Evolutionary conservation across 2,888 invertebrate genomes (phyloP).

Genomic region (Bibio marci): DNA sequence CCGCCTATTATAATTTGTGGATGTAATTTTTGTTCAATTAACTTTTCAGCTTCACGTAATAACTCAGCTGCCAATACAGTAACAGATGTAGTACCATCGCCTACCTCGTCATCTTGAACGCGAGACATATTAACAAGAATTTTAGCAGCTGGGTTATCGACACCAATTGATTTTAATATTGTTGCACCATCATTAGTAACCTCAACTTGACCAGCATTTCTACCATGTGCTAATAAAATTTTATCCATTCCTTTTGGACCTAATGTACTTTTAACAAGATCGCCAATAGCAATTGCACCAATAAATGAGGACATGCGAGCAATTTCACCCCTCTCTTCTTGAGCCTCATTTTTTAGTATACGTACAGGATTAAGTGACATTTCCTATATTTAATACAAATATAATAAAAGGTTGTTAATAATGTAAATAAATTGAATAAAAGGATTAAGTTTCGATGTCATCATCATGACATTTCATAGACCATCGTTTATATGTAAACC

Average conservation of each 20-base stretch:
- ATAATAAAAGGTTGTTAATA: too few relatives aligned
- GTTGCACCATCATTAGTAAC: constrained; percentile 99
- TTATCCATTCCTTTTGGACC: constrained; percentile 99
- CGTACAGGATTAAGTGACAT: constrained; percentile 84
- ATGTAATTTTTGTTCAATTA: constrained; percentile 87
- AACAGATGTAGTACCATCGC: constrained; percentile 99
- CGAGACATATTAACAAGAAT: constrained; percentile 97
- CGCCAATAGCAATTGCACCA: constrained; percentile 97
- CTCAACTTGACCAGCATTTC: constrained; percentile 70
- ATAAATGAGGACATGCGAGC: constrained; percentile 96
- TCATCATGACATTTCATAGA: too few relatives aligned
- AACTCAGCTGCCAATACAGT: constrained; percentile 84
- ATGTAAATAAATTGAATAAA: too few relatives aligned
- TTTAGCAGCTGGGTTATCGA: constrained; percentile 98
- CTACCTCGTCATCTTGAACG: constrained; percentile 98
- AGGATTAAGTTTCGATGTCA: too few relatives aligned
- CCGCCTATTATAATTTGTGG: constrained; percentile 96
- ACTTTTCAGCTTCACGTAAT: constrained; percentile 84
- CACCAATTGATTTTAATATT: constrained; percentile 86
- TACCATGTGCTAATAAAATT: constrained; percentile 64
- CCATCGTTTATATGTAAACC: too few relatives aligned
- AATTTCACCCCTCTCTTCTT: constrained; percentile 94
- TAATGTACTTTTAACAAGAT: constrained; percentile 92
- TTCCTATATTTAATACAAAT: too few relatives aligned
- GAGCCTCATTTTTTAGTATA: constrained; percentile 88